Evolutionary conservation across 2,797 vertebrate genomes (phyloP).

Genomic region (Rhinichthys osculus): DNA sequence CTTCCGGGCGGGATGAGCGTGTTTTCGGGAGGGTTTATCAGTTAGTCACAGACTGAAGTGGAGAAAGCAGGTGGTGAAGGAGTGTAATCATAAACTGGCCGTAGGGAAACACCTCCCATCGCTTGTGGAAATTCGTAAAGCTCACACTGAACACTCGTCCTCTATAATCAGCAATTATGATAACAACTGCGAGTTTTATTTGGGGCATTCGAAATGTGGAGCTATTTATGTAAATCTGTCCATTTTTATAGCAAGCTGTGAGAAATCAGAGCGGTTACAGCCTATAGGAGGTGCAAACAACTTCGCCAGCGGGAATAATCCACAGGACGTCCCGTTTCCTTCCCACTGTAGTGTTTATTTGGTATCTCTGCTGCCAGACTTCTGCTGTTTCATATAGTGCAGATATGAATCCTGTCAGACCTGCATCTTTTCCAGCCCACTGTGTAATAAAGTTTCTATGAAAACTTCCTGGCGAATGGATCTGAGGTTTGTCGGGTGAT

Average conservation of each 20-base stretch:
- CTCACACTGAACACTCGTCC: not conserved
- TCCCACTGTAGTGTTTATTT: not conserved
- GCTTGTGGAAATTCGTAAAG: not conserved
- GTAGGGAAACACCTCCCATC: not conserved
- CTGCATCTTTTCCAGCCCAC: not conserved
- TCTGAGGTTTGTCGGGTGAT: constrained; percentile 22
- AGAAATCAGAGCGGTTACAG: not conserved
- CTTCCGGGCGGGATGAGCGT: not conserved
- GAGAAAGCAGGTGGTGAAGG: not conserved
- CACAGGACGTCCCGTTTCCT: not conserved
- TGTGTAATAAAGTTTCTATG: constrained; percentile 7
- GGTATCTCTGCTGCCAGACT: not conserved
- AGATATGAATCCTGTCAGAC: not conserved
- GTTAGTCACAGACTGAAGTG: constrained; percentile 14
- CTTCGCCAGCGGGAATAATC: not conserved
- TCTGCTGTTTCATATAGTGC: not conserved
- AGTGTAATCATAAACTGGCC: constrained; percentile 15
- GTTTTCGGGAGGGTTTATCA: not conserved
- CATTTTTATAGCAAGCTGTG: not conserved
- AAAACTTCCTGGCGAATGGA: not conserved
- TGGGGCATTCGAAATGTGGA: not conserved
- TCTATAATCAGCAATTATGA: not conserved
- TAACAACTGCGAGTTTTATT: not conserved
- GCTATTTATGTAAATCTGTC: not conserved
- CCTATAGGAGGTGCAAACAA: not conserved